Conservation (phyloP, 2,113 vertebrate species). For the Stegostoma tigrinum region DNA sequence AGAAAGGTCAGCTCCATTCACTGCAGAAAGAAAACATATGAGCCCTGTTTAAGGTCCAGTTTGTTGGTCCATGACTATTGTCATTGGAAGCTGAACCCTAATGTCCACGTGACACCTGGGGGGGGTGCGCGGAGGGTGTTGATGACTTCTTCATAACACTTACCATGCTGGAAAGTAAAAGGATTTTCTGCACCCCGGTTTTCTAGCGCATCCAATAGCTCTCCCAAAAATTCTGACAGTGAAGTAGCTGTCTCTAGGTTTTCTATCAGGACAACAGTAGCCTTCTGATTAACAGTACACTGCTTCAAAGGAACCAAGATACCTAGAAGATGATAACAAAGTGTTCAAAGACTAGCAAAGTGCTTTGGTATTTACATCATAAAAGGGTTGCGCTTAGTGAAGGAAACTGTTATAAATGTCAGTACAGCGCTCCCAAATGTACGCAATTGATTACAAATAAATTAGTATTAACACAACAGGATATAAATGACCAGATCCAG, state of each 20-base stretch:
- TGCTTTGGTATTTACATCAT: not conserved
- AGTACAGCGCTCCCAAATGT: not conserved
- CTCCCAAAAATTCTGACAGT: conserved; percentile 74
- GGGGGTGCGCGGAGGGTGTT: too few relatives aligned
- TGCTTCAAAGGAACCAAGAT: conserved; percentile 72
- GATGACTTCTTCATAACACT: too few relatives aligned
- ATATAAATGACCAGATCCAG: not conserved
- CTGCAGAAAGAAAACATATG: not conserved
- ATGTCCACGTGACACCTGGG: too few relatives aligned
- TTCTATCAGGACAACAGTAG: conserved; percentile 69
- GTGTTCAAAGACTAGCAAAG: not conserved
- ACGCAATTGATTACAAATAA: not conserved
- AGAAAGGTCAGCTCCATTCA: not conserved
- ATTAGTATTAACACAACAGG: not conserved
- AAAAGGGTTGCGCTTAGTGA: not conserved
- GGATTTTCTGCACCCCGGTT: conserved; percentile 63
- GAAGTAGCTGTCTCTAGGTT: conserved; percentile 76
- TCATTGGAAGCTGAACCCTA: too few relatives aligned
- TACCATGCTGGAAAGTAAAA: conserved; percentile 69
- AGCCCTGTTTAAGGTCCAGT: too few relatives aligned
- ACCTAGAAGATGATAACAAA: conserved; percentile 51
- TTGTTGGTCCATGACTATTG: not conserved
- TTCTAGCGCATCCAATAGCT: conserved; percentile 81
- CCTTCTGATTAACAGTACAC: conserved; percentile 57
- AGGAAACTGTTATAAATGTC: not conserved